Evolutionary conservation across 2,888 invertebrate genomes (phyloP), one percentile per base, ranked within the genome.

Genomic region (Patella caerulea): DNA sequence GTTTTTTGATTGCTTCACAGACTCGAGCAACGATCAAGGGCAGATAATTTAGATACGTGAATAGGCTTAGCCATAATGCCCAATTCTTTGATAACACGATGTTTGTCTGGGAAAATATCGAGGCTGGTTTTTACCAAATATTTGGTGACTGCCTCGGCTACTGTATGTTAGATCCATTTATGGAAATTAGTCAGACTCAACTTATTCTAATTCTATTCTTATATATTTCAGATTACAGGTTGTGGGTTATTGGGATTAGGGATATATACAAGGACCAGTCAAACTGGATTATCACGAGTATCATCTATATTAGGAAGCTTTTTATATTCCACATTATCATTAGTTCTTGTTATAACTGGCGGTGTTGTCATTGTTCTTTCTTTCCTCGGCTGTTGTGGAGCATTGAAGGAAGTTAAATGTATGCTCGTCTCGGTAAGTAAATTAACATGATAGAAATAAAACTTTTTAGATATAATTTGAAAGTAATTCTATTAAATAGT

Each of bases 401-500:
- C 98, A n/a, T 95, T 96, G 72, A 96, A 95, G 91, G 98, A 98
- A 93, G 95, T 97, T 89, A 96, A 96, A 92, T 98, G 97, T 92
- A 95, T 98, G 94, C 94, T 98, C 73, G 94, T 97, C 78, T 96
- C 96, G 93, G 97, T 97, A 93, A 93, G 94, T 93, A 17, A 24
- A n/a, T 53, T 15, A 34, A 34, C 19, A 45, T 15, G 24, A 45
- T 45, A 45, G 34, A 5, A 45, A 45, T 45, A 45, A 4, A 45
- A 45, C 34, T 45, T 45, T 45, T 2, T 17, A 15, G 5, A 4
- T 11, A 15, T 69, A 29, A 45, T 45, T 45, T 7, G 5, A 55
- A 14, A 55, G 1, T 4, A 19, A 55, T 14, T 29, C 24, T 74
- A 5, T 56, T 24, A 2, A 14, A 17, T 5, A 7, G 12, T 15